Evolutionary conservation across 2,888 invertebrate species (phyloP).

Genomic region (Tanypteryx hageni): DNA sequence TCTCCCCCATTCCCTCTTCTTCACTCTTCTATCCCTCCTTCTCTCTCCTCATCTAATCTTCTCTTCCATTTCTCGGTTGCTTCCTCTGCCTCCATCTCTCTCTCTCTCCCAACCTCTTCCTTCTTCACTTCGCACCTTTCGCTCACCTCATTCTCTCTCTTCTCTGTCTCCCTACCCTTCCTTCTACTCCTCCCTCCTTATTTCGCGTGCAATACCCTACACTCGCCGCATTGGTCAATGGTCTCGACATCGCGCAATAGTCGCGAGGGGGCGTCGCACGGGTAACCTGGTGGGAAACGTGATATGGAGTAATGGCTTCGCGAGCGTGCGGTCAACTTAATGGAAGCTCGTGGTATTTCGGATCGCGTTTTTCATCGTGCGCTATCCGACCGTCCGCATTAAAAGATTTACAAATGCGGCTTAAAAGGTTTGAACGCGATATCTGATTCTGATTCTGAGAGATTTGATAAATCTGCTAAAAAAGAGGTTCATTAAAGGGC

Average conservation of each 20-base stretch:
- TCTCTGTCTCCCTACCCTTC: neutral
- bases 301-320: conserved; percentile 13
- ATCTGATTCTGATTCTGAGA: too few species aligned
- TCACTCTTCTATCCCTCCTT: too few species aligned
- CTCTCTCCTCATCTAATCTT: too few species aligned
- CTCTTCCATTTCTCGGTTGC: too few species aligned
- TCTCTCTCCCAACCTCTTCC: neutral
- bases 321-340: neutral
- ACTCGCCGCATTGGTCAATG: conserved; percentile 8
- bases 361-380: neutral
- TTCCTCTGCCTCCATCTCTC: too few species aligned
- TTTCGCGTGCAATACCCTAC: conserved; percentile 24
- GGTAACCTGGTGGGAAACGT: neutral
- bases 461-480: too few species aligned
- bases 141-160: too few species aligned
- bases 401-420: neutral
- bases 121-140: neutral
- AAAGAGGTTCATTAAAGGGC: too few species aligned
- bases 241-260: neutral
- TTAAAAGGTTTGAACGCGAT: too few species aligned
- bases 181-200: neutral
- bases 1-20: too few species aligned
- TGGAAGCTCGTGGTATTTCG: neutral
- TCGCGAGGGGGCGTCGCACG: neutral
- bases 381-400: neutral